Percentiles rank a stretch among this genome's conserved stretches.
Conservation (phyloP, 2,888 invertebrate genomes). For the Linyphia triangularis region DNA sequence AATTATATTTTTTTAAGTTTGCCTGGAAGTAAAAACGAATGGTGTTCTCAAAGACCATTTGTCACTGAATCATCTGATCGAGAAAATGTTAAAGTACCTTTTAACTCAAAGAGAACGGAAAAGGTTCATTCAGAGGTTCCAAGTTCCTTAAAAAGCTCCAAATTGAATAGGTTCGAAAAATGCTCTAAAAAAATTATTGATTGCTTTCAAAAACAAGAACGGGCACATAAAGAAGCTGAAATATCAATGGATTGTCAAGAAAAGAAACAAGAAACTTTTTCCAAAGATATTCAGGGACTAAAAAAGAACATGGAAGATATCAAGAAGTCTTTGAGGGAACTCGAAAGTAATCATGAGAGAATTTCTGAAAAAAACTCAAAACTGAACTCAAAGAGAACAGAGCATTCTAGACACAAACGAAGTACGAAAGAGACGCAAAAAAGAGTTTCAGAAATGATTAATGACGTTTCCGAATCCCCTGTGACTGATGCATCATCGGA, state of each 20-base stretch:
- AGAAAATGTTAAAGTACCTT: neutral
- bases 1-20: slow-evolving; percentile 25
- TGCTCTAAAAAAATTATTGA: neutral
- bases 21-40: neutral
- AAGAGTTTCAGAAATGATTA: too few species aligned
- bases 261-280: slow-evolving; percentile 5
- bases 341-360: slow-evolving; percentile 8
- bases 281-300: neutral
- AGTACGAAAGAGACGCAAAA: too few species aligned
- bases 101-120: neutral
- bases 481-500: neutral
- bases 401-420: neutral
- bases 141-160: neutral
- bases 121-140: neutral
- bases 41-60: neutral
- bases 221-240: slow-evolving; percentile 9
- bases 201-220: neutral
- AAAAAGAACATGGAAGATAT: slow-evolving; percentile 46
- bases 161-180: neutral
- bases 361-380: neutral
- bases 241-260: neutral
- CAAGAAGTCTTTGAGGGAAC: neutral
- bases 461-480: neutral
- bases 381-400: neutral
- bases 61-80: neutral